phyloP scores from a whole-genome alignment of 1,140 invertebrate species.

The Dreissena polymorpha region DNA sequence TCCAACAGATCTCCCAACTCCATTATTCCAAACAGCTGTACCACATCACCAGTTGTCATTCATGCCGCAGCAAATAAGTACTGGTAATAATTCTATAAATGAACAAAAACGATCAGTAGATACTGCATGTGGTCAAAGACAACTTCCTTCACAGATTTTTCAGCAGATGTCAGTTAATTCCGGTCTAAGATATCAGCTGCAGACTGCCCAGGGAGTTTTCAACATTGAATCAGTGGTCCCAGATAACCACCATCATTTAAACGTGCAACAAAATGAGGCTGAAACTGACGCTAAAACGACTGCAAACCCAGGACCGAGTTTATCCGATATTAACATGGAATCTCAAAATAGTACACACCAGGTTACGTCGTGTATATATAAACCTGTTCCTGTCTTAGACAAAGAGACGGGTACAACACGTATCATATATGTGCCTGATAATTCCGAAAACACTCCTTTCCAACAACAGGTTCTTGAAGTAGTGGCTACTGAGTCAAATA shows the following conservation, averaged over 20 bases:
- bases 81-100: too few relatives aligned
- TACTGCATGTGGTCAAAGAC: too few relatives aligned
- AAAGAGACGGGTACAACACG: neutral
- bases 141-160: neutral
- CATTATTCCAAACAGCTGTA: too few relatives aligned
- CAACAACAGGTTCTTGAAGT: too few relatives aligned
- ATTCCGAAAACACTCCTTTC: neutral
- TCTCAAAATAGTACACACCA: too few relatives aligned
- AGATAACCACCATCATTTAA: neutral
- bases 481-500: neutral
- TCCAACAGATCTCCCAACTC: too few relatives aligned
- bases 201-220: neutral
- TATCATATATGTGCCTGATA: neutral
- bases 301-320: neutral
- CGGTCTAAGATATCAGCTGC: neutral
- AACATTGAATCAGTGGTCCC: neutral
- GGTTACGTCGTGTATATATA: neutral
- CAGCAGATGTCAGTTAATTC: neutral
- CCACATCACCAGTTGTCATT: too few relatives aligned
- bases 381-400: neutral
- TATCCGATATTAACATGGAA: neutral
- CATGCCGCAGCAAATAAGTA: too few relatives aligned
- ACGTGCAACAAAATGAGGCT: too few relatives aligned
- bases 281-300: too few relatives aligned
- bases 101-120: too few relatives aligned